Evolutionary conservation across 30 jellyfish, hydroid and myxozoan genomes (phyloP).

Genomic region (Rhopilema esculentum): DNA sequence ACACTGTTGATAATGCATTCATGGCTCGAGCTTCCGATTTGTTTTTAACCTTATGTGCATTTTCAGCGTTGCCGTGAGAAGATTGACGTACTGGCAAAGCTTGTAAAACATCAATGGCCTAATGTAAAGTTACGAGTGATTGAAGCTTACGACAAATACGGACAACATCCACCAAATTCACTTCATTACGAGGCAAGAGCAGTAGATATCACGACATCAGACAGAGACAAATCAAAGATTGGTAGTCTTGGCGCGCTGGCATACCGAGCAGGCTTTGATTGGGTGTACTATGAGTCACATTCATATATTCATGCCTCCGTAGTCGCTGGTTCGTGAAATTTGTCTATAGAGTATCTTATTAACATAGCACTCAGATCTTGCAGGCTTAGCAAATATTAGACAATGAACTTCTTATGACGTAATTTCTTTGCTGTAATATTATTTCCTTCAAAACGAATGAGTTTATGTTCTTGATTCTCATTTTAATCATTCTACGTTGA

Average conservation of each 20-base stretch:
- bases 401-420: neutral
- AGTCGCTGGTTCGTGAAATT: conserved; percentile 25
- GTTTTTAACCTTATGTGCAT: no score
- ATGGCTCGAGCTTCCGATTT: no score
- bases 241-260: conserved; percentile 71
- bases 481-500: neutral
- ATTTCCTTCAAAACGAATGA: no score
- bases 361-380: neutral
- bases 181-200: conserved; percentile 85
- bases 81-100: conserved; percentile 51
- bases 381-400: neutral
- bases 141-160: conserved; percentile 73
- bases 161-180: conserved; percentile 74
- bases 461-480: no score
- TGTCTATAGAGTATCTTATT: neutral
- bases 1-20: no score
- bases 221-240: conserved; percentile 55
- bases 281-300: conserved; percentile 62
- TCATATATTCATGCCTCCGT: conserved; percentile 71
- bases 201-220: conserved; percentile 73
- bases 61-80: conserved; percentile 66
- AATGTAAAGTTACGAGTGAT: conserved; percentile 65
- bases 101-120: conserved; percentile 74
- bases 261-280: conserved; percentile 63
- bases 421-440: no score